A percentile compares a stretch with the other conserved stretches of the same genome.
phyloP scores from a whole-genome alignment of 2,888 invertebrate species.

The Halictus quadricinctus region DNA sequence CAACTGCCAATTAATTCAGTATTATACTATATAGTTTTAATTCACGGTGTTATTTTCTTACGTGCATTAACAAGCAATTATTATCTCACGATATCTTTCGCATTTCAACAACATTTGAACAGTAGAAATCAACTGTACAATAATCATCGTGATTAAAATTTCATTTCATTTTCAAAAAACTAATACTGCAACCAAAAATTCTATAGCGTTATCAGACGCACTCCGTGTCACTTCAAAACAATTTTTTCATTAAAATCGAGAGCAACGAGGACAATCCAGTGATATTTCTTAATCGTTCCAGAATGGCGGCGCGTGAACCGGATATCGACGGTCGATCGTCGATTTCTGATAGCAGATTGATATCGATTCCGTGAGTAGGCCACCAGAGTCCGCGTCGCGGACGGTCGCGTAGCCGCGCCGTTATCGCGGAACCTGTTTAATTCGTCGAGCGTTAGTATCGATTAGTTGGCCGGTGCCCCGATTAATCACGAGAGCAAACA shows the following conservation, averaged over 20 bases:
- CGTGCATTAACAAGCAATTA: neutral
- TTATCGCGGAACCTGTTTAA: constrained; percentile 35
- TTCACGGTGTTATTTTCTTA: no score
- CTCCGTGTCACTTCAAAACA: neutral
- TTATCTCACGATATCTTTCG: neutral
- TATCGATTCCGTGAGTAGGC: constrained; percentile 4
- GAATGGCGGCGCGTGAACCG: neutral
- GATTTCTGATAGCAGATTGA: neutral
- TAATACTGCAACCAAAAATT: neutral
- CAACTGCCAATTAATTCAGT: neutral
- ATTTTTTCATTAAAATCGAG: neutral
- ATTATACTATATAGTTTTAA: no score
- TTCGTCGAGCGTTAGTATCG: constrained; percentile 28
- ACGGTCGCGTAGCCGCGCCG: constrained; percentile 19
- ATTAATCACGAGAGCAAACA: constrained; percentile 43
- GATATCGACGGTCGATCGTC: neutral
- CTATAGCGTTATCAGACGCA: neutral
- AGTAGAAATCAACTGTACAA: neutral
- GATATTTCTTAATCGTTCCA: neutral
- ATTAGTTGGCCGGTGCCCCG: constrained; percentile 27
- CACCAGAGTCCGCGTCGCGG: neutral
- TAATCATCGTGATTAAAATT: neutral
- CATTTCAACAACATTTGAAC: neutral
- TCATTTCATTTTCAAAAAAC: neutral
- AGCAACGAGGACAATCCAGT: neutral